These are phyloP conservation scores for Neodiprion virginianus DNA, from an alignment of 1,140 invertebrate species.

Conservation along the genomic window DNA sequence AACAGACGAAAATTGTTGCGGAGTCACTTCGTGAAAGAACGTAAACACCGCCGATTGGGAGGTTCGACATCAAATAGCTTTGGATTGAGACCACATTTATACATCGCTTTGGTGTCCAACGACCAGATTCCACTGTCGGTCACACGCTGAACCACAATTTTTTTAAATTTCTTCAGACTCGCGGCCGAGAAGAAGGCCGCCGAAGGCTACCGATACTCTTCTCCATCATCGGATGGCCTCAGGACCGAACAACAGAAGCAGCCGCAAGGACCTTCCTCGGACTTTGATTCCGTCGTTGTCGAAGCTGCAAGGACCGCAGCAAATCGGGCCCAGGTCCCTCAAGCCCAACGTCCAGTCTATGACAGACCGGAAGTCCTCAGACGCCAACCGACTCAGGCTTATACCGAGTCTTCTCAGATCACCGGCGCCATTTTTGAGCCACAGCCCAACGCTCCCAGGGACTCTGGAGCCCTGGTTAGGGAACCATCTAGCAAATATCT, in stretches of 20 bases:
- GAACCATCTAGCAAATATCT: background rate
- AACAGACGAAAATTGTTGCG: no score
- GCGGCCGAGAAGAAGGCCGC: constrained; percentile 1
- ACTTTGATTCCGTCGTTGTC: background rate
- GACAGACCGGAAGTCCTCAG: background rate
- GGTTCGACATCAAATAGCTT: background rate
- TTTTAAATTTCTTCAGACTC: background rate
- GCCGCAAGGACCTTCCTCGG: background rate
- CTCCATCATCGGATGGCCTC: background rate
- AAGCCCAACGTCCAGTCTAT: background rate
- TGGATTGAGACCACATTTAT: background rate
- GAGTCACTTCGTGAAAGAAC: no score
- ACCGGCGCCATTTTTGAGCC: background rate
- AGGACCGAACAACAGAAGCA: background rate
- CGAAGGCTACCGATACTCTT: background rate
- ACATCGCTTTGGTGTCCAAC: background rate
- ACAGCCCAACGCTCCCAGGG: background rate
- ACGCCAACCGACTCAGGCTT: background rate
- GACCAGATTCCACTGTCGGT: background rate
- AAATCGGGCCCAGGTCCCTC: no score
- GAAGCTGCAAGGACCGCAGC: background rate
- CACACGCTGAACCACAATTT: no score
- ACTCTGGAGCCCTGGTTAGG: background rate
- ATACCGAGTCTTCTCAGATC: background rate
- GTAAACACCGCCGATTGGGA: background rate